phyloP scores from a whole-genome alignment of 2,113 vertebrate species.

The Elephas maximus region DNA sequence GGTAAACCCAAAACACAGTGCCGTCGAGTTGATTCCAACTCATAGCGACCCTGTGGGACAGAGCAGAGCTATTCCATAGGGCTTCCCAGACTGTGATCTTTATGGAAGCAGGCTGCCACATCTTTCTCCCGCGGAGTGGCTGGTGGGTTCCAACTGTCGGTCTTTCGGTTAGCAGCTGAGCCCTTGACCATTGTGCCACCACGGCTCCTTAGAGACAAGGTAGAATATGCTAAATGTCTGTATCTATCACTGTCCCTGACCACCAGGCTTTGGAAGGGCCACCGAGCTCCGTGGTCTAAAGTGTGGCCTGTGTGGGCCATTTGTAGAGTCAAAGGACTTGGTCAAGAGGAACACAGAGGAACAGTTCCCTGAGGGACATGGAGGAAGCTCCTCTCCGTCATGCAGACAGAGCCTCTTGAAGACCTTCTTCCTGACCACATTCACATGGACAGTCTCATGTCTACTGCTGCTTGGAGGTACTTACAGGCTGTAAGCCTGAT shows the following conservation, averaged over 20 bases:
- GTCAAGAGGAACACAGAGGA: not conserved
- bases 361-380: rapidly evolving
- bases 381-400: too few relatives aligned
- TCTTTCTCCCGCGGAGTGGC: not conserved
- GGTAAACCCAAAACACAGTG: not conserved
- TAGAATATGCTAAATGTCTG: not conserved
- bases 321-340: not conserved
- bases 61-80: not conserved
- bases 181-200: not conserved
- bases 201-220: not conserved
- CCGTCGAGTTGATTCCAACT: too few relatives aligned
- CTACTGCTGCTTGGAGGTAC: not conserved
- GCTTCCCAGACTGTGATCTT: not conserved
- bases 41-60: too few relatives aligned
- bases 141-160: not conserved
- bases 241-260: not conserved
- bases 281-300: not conserved
- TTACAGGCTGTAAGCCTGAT: too few relatives aligned
- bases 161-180: not conserved
- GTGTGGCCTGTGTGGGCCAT: not conserved
- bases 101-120: not conserved
- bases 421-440: not conserved
- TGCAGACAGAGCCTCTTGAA: not conserved
- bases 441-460: rapidly evolving
- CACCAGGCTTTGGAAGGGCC: not conserved